A percentile compares a stretch with the other conserved stretches of the same genome.
Evolutionary conservation across 2,888 invertebrate species (phyloP).

Genomic region (Eupithecia insigniata): DNA sequence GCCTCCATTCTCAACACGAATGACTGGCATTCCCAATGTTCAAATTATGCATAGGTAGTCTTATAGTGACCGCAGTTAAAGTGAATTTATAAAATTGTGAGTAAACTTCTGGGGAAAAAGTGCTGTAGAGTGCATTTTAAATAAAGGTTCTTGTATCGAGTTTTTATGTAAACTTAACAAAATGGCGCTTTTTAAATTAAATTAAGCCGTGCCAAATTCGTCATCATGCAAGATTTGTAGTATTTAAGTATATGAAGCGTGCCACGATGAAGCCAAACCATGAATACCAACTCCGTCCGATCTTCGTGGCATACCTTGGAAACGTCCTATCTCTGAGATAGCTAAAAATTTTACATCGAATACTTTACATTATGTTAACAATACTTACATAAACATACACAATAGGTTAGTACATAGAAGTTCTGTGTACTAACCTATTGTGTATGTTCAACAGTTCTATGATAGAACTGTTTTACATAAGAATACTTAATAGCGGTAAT

Average conservation of each 20-base stretch:
- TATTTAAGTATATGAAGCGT: conserved; percentile 63
- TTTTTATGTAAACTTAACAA: conserved; percentile 20
- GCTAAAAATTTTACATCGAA: conserved; percentile 84
- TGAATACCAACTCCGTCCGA: conserved; percentile 63
- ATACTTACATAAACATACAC: conserved; percentile 44
- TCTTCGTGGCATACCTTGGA: conserved; percentile 89
- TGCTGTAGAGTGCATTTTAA: conserved; percentile 19
- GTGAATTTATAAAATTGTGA: conserved; percentile 22
- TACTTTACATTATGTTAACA: conserved; percentile 49
- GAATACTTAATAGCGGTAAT: conserved; percentile 45
- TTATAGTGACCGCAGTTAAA: conserved; percentile 27
- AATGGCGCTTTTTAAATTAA: conserved; percentile 39
- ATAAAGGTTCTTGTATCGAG: not conserved
- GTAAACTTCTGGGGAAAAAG: conserved; percentile 7
- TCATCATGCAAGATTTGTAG: conserved; percentile 64
- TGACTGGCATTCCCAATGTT: conserved; percentile 29
- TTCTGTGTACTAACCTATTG: no score
- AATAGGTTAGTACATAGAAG: not conserved
- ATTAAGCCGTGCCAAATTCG: conserved; percentile 76
- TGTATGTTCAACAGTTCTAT: no score
- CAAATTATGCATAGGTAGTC: conserved; percentile 35
- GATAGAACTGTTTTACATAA: conserved; percentile 44
- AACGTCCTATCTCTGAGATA: conserved; percentile 96
- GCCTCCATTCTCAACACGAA: conserved; percentile 19
- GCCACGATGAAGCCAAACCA: conserved; percentile 77